phyloP scores from a whole-genome alignment of 1,140 invertebrate genomes.

The Oryzaephilus surinamensis region DNA sequence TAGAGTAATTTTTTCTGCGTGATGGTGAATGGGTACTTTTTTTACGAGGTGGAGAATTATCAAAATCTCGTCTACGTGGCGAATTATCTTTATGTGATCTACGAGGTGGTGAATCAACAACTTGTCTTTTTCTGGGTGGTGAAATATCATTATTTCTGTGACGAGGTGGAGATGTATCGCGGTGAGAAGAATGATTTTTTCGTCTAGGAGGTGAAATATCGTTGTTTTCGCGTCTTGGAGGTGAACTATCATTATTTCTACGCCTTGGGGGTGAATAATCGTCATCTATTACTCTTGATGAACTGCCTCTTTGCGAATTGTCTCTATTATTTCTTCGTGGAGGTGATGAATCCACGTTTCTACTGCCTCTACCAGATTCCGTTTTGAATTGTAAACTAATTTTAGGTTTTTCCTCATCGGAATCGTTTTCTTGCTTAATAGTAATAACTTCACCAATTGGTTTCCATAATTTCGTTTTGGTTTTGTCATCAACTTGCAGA shows the following conservation, averaged over 20 bases:
- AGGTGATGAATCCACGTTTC: too few relatives aligned
- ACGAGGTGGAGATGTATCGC: conserved; percentile 19
- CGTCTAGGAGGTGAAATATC: conserved; percentile 12
- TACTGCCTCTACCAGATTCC: too few relatives aligned
- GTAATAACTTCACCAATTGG: conserved; percentile 37
- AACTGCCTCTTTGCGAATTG: conserved; percentile 8
- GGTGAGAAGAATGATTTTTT: too few relatives aligned
- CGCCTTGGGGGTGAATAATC: conserved; percentile 14
- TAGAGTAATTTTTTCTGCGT: conserved; percentile 1
- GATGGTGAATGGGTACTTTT: conserved; percentile 3
- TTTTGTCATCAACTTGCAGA: conserved; percentile 52
- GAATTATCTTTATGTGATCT: conserved; percentile 26
- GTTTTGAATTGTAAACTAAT: too few relatives aligned
- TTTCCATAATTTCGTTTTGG: conserved; percentile 59
- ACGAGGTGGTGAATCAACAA: conserved; percentile 10
- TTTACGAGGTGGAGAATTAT: conserved; percentile 18
- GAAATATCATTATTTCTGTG: conserved; percentile 13
- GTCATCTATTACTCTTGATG: conserved; percentile 7
- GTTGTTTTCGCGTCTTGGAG: conserved; percentile 10
- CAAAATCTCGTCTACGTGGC: conserved; percentile 7
- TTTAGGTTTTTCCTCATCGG: not conserved
- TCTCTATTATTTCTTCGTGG: conserved; percentile 16
- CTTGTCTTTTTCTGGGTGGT: conserved; percentile 7
- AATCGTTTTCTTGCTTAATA: not conserved
- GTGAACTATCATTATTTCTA: conserved; percentile 13